Base-by-base conservation (phyloP, 1,140 invertebrate species). In the Apis laboriosa region DNA sequence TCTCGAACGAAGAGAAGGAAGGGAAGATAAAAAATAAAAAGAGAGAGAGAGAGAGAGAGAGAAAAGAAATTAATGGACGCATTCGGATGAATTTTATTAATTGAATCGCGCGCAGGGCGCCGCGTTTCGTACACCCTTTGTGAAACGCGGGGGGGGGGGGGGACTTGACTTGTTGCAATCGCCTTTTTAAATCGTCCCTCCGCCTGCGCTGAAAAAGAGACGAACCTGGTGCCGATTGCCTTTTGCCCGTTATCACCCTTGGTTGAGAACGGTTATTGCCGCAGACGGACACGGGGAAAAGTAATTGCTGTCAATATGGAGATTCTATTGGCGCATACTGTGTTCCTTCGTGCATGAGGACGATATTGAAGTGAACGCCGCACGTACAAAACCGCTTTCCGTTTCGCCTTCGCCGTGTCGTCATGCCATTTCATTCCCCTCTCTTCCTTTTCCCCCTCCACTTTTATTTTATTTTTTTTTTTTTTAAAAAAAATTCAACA, bases 21-120 rank as follows among this genome's bases (percentile, higher is more conserved):
- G 34, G 34, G 7, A 3, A 7, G 34, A 43, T 7, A 7, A 7
- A 43, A 43, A 0, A 0, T 0, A 43, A 43, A 43, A 4, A 43
- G 34, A 3, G 2, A 34, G 2, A 3, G 34, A 34, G 2, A 3
- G 34, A 34, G 1, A 3, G 34, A 34, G 1, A 7, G 53, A 66
- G 66, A 90, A 90, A 91, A 91, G 90, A 90, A 92, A 93, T 93
- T 92, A 92, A 93, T 92, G 89, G 90, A 91, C 87, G 91, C 90
- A 91, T 93, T 92, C 89, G 88, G 90, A 91, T 92, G 90, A 92
- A 91, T 92, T 93, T 93, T 93, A 93, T 94, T 93, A 94, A 93
- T 92, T 93, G 91, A 92, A 93, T 90, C 88, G 88, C 88, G 76
- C 85, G 80, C 83, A 70, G 85, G 86, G 81, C 56, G 86, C 84